phyloP scores from a whole-genome alignment of 2,797 vertebrate genomes.

The Botia almorhae region DNA sequence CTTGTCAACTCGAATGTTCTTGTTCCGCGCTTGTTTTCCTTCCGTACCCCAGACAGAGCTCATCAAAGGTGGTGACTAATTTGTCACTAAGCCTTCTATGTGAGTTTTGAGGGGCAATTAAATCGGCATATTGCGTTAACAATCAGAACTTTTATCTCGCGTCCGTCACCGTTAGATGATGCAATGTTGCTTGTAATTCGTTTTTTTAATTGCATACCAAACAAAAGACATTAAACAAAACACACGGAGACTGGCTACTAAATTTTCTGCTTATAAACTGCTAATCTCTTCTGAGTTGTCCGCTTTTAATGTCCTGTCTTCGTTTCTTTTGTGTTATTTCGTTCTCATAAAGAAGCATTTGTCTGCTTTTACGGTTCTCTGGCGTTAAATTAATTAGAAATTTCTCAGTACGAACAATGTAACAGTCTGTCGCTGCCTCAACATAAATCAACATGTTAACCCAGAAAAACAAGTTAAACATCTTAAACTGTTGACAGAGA shows the following conservation, averaged over 20 bases:
- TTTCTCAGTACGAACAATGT: slow-evolving; percentile 24
- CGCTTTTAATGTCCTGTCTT: background rate
- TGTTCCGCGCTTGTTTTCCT: background rate
- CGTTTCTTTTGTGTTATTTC: slow-evolving; percentile 25
- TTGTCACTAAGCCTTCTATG: slow-evolving; percentile 29
- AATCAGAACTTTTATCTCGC: slow-evolving; percentile 8
- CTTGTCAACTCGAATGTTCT: slow-evolving; percentile 20
- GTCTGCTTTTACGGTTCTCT: slow-evolving; percentile 2
- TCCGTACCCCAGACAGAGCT: background rate
- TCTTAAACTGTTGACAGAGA: background rate
- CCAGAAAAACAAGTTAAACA: background rate
- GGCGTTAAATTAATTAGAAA: background rate
- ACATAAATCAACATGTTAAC: slow-evolving; percentile 38
- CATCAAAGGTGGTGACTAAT: slow-evolving; percentile 28
- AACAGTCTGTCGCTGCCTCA: background rate
- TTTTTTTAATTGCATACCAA: background rate
- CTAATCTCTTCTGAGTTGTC: background rate
- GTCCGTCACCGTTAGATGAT: slow-evolving; percentile 2
- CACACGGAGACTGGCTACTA: background rate
- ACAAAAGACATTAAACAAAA: slow-evolving; percentile 16
- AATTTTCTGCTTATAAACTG: slow-evolving; percentile 12
- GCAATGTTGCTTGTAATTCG: background rate
- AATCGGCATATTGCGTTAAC: slow-evolving; percentile 25
- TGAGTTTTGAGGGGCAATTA: slow-evolving; percentile 25
- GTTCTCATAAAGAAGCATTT: background rate